phyloP scores from a whole-genome alignment of 2,113 vertebrate genomes.

The Amia ocellicauda region DNA sequence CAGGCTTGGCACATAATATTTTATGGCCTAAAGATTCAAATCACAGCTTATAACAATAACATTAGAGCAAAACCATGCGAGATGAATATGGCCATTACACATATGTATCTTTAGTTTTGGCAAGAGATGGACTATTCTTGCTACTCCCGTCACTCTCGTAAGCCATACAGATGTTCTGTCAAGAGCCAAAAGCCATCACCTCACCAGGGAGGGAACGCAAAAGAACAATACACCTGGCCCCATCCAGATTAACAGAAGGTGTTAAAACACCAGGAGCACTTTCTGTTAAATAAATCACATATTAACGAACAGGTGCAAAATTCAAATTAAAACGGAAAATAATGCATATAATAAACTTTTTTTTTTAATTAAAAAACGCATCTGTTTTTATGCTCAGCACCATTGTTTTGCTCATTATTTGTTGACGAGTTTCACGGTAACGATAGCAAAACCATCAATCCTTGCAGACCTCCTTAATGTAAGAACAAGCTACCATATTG shows the following conservation, averaged over 20 bases:
- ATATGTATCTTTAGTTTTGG: constrained; percentile 4
- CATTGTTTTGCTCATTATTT: too few relatives aligned
- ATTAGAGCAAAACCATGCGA: background rate
- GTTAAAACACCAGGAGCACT: constrained; percentile 52
- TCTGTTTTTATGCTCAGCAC: constrained; percentile 42
- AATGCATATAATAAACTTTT: constrained; percentile 42
- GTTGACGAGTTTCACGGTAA: too few relatives aligned
- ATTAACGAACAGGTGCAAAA: constrained; percentile 56
- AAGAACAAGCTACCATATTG: too few relatives aligned
- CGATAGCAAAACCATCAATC: too few relatives aligned
- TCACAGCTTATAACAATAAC: background rate
- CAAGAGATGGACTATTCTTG: background rate
- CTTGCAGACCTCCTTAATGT: too few relatives aligned
- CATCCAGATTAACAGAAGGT: constrained; percentile 49
- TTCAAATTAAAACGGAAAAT: constrained; percentile 44
- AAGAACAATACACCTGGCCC: constrained; percentile 37
- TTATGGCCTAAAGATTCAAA: background rate
- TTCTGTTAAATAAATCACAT: constrained; percentile 30
- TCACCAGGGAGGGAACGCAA: background rate
- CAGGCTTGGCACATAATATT: constrained; percentile 16
- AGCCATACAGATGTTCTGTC: background rate
- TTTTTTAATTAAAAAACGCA: too few relatives aligned
- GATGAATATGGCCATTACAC: background rate
- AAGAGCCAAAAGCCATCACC: background rate
- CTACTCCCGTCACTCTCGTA: background rate